phyloP scores from a whole-genome alignment of 2,888 invertebrate species.

The Hartigia nigra region DNA sequence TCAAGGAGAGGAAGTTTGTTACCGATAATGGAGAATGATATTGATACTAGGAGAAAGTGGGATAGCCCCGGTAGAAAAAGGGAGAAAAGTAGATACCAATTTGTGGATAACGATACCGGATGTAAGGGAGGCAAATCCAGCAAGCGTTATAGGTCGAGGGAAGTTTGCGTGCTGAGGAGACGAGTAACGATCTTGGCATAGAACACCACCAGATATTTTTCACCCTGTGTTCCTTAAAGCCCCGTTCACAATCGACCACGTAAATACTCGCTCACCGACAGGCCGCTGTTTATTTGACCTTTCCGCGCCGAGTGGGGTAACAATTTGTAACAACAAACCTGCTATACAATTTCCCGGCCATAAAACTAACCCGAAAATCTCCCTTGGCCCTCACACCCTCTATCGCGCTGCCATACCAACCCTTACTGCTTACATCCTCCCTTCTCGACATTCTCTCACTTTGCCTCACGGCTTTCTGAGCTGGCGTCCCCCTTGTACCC shows the following conservation, averaged over 20 bases:
- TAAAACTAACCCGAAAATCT: constrained; percentile 31
- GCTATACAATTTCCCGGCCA: constrained; percentile 38
- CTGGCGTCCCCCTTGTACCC: not conserved
- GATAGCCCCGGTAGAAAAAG: not conserved
- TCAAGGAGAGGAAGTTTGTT: not conserved
- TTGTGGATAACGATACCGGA: not conserved
- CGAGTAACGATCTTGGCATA: not conserved
- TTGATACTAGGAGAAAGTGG: not conserved
- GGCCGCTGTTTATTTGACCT: constrained; percentile 29
- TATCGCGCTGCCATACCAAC: constrained; percentile 30
- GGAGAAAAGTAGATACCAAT: not conserved
- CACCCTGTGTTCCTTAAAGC: not conserved
- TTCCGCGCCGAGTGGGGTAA: constrained; percentile 34
- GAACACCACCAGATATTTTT: not conserved
- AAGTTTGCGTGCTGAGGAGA: not conserved
- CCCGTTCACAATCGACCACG: constrained; percentile 4
- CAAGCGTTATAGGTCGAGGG: not conserved
- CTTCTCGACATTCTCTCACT: constrained; percentile 18
- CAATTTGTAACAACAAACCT: constrained; percentile 50
- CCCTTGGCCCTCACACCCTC: constrained; percentile 20
- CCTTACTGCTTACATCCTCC: constrained; percentile 19
- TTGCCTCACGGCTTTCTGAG: constrained; percentile 15
- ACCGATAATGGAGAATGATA: not conserved
- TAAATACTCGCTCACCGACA: not conserved
- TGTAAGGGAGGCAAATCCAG: not conserved